Evolutionary conservation across 53 echinoderm and acorn worm species (phyloP), one percentile per base, ranked within the genome.

Genomic region (Mesocentrotus franciscanus): DNA sequence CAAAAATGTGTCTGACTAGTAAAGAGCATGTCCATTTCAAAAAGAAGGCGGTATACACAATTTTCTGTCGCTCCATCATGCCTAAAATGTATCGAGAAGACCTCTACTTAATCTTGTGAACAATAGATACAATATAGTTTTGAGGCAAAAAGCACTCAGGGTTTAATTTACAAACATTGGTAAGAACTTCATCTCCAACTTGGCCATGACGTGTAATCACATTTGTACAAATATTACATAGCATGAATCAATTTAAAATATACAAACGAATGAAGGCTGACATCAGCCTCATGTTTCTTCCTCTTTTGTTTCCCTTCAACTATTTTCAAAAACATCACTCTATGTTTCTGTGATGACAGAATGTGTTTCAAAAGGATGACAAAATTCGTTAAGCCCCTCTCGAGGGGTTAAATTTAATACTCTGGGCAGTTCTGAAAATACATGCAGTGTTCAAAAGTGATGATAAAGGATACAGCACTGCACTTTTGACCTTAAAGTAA

Each of bases 211-310:
- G 18, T 79, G 36, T 42, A 81, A 81, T 81, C 49, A 49, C 81
- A 81, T 81, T 39, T 81, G 81, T 81, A 81, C 81, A 81, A 81
- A 81, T 81, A 39, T 81, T 81, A 81, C 81, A 81, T 7, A 81
- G 81, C 36, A 81, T 81, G 81, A 18, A 81, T 81, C 81, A 81
- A 81, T 81, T 81, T 81, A 42, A 78, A 81, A 81, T 81, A 81
- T 81, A 81, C 81, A 81, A 81, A 81, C 81, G 15, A 39, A 18
- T 15, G 42, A 39, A 81, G 81, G 81, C 81, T 81, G 29, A 39
- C 42, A 81, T 81, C 81, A 39, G 81, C 81, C 81, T 39, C 4
- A 36, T 9, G n/a, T 39, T 39, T 61, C 39, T 39, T 12, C 49
- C 6, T 49, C 33, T 76, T 76, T 76, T 49, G n/a, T 49, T 49